Evolutionary conservation across 1,140 invertebrate genomes (phyloP), one percentile per base, ranked within the genome.

Genomic region (Drosophila ironensis): DNA sequence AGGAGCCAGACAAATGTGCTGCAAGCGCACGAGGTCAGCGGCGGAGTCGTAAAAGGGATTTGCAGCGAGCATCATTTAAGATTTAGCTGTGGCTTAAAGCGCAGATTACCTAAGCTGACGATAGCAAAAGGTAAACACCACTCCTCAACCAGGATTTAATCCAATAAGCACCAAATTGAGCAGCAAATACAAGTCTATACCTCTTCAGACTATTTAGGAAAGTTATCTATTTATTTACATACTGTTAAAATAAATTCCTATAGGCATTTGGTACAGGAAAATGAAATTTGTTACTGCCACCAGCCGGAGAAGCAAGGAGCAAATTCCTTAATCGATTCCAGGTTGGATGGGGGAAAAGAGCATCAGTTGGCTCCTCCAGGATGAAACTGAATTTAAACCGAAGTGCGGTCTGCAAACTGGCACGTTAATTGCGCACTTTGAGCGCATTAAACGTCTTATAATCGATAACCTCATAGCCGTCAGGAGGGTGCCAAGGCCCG

Each of bases 381-480:
- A 63, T 48, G 60, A 40, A 8, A 24, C 24, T 20, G 40, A 56
- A 44, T 69, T 69, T 20, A 57, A 69, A 57, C 48, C 54, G 42
- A 46, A 80, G 50, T 38, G 41, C 33, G 42, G 37, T 41, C 30
- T 40, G 68, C 42, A 46, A 68, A 72, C 57, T 78, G 64, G 59
- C 70, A 86, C 69, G 42, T 86, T 74, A 84, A 86, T 86, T 86
- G 78, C 56, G 38, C 64, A 78, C 68, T 74, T 71, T 48, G 64
- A 44, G 38, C 60, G 48, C 53, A 60, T 60, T 68, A 74, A 70
- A 40, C 74, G 27, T 73, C 74, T 64, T 52, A 72, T 50, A 86
- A 86, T 87, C 80, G 81, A 86, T 86, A 80, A 57, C 53, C 78
- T 54, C 59, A 74, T 74, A 45, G 51, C 69, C 41, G 75, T 67